These are phyloP conservation scores for Macrocentrus cingulum DNA, from an alignment of 1,140 invertebrate species.

Conservation along the genomic window DNA sequence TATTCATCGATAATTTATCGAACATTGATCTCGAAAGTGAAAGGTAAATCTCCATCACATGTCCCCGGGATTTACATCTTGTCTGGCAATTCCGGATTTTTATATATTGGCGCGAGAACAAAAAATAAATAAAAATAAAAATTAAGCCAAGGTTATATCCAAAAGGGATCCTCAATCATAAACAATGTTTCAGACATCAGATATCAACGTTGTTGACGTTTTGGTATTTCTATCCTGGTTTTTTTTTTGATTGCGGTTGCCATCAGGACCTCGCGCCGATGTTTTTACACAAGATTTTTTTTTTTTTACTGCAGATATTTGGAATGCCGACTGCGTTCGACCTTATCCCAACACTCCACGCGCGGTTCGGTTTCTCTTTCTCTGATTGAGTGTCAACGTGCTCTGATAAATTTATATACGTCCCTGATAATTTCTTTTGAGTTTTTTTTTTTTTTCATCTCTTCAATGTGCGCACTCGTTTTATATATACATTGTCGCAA, in stretches of 20 bases:
- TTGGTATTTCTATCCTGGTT: slow-evolving; percentile 8
- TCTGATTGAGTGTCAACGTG: background rate
- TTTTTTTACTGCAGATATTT: slow-evolving; percentile 12
- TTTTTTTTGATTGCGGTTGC: background rate
- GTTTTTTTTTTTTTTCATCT: too few species aligned
- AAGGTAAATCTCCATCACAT: too few species aligned
- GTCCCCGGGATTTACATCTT: too few species aligned
- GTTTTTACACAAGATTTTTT: too few species aligned
- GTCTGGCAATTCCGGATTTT: background rate
- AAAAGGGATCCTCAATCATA: slow-evolving; percentile 7
- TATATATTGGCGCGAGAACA: background rate
- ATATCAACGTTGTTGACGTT: slow-evolving; percentile 13
- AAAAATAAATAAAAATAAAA: background rate
- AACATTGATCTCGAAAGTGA: too few species aligned
- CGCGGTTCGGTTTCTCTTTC: too few species aligned
- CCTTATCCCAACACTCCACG: slow-evolving; percentile 11
- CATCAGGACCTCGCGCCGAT: background rate
- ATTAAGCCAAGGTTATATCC: slow-evolving; percentile 3
- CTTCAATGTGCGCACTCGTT: too few species aligned
- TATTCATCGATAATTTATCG: too few species aligned
- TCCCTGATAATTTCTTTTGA: slow-evolving; percentile 1
- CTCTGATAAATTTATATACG: background rate
- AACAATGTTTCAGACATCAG: slow-evolving; percentile 2
- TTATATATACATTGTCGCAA: slow-evolving; percentile 21
- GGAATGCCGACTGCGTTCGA: background rate